phyloP scores from a whole-genome alignment of 2,888 invertebrate genomes.

The Emesis castigata region DNA sequence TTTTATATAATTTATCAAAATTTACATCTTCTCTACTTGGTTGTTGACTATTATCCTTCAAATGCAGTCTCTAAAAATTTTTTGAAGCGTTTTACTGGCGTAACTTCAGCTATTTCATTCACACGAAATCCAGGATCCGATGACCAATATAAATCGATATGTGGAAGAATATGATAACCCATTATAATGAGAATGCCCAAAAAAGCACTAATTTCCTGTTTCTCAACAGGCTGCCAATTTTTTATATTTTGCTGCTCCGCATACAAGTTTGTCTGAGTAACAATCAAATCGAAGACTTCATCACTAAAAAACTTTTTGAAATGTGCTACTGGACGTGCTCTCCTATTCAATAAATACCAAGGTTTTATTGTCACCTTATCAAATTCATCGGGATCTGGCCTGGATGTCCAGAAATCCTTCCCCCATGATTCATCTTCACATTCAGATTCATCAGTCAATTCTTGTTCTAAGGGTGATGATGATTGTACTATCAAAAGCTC shows the following conservation, averaged over 20 bases:
- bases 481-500: conserved; percentile 49
- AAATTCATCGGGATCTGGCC: conserved; percentile 51
- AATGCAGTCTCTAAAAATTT: conserved; percentile 64
- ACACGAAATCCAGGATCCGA: conserved; percentile 62
- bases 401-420: conserved; percentile 51
- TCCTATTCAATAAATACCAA: conserved; percentile 46
- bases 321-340: conserved; percentile 42
- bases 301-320: conserved; percentile 46
- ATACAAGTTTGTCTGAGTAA: conserved; percentile 57
- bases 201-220: conserved; percentile 62
- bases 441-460: conserved; percentile 57
- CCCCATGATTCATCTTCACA: conserved; percentile 60
- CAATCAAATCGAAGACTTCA: conserved; percentile 54
- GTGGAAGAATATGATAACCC: conserved; percentile 60
- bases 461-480: conserved; percentile 50
- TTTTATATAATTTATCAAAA: conserved; percentile 50
- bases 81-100: conserved; percentile 65
- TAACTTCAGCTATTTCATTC: conserved; percentile 61
- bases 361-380: conserved; percentile 55
- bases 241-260: conserved; percentile 50
- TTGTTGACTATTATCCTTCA: conserved; percentile 62
- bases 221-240: conserved; percentile 57
- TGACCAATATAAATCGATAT: conserved; percentile 67
- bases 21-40: conserved; percentile 52
- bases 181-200: conserved; percentile 66